Conservation (phyloP, 2,113 vertebrate species). For the Baryphthengus martii region DNA sequence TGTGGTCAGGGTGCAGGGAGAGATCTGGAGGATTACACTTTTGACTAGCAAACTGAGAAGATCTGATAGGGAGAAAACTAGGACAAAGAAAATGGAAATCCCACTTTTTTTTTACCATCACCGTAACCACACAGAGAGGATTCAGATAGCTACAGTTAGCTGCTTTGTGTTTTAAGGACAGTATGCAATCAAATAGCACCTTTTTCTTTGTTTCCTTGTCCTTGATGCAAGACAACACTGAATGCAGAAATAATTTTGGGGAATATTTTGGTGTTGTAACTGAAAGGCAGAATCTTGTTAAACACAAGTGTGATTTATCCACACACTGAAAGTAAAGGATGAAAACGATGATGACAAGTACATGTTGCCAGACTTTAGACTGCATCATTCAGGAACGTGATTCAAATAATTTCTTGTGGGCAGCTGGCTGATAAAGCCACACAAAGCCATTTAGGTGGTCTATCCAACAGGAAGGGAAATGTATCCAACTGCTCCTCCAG, state of each 20-base stretch:
- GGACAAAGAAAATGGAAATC: not conserved
- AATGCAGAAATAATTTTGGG: not conserved
- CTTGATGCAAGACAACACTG: not conserved
- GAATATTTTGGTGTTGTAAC: not conserved
- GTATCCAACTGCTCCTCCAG: not conserved
- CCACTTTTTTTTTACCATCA: not conserved
- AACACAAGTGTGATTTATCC: not conserved
- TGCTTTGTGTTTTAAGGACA: not conserved
- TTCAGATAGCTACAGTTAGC: not conserved
- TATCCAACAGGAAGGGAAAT: not conserved
- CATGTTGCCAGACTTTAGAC: not conserved
- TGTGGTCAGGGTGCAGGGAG: not conserved
- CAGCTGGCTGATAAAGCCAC: constrained; percentile 21
- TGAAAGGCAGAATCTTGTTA: not conserved
- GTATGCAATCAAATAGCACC: not conserved
- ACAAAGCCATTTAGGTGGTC: not conserved
- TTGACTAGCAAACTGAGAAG: not conserved
- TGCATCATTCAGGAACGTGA: constrained; percentile 39
- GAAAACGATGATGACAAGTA: constrained; percentile 19
- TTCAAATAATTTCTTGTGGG: constrained; percentile 13
- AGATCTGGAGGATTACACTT: not conserved
- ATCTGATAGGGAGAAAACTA: not conserved
- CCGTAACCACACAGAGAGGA: not conserved
- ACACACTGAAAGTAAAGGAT: constrained; percentile 1
- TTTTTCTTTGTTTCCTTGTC: too few relatives aligned